Base-by-base conservation (phyloP, 1,140 invertebrate genomes). In the Hyles vespertilio region DNA sequence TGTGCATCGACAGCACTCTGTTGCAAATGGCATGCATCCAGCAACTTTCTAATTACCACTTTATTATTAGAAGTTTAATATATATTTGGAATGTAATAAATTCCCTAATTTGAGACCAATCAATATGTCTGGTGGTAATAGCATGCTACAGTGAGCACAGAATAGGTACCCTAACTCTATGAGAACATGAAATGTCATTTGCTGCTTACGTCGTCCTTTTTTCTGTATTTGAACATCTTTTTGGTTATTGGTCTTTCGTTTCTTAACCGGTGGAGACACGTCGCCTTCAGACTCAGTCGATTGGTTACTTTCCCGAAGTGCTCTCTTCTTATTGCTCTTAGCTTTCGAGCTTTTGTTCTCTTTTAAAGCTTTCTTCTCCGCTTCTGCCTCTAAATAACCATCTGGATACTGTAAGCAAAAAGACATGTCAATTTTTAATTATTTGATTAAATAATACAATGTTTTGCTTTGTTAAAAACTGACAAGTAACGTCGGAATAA, bases 331-430 rank as follows among this genome's bases (percentile, higher is more conserved):
- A 11, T 48, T 56, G 9, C 43, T 40, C 57, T 69, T 51, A 1
- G 65, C 69, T 61, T 74, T 71, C 22, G 62, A 61, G 4, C 44
- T 45, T 63, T 76, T 70, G 45, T 77, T 82, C 51, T 77, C 77
- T 51, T 81, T 86, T 12, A 78, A 63, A 0, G 78, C 82, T 60
- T 88, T 86, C 61, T 91, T 90, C 44, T 89, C 89, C 2, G 91
- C 91, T 70, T 93, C 90, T 2, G 92, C 91, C 81, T 95, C 93
- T 22, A 93, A 72, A 77, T 95, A 95, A n/a, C 94, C 94, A 49
- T 95, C 93, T 9, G 94, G 94, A 86, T 94, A 95, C 93, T 94
- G 22, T 22, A 22, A 22, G 22, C 22, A 0, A 22, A 22, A 22
- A 22, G 22, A 22, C 22, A 2, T 22, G n/a, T n/a, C n/a, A 22